A percentile compares a stretch with the other conserved stretches of the same genome.
These are phyloP conservation scores for Hydrolagus colliei DNA, from an alignment of 2,797 vertebrate genomes.

Conservation along the genomic window DNA sequence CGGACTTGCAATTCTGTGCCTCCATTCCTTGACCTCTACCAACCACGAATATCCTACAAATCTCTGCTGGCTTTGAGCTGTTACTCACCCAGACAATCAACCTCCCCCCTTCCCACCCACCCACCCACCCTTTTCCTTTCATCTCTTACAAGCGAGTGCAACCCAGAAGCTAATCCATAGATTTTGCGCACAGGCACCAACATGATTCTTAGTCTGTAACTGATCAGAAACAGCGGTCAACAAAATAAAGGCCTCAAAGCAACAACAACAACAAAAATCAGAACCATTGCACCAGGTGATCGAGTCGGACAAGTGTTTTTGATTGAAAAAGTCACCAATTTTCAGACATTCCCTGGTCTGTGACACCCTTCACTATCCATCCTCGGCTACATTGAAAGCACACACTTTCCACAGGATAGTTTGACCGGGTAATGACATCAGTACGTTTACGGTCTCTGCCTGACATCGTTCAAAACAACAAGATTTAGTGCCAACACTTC, in stretches of 20 bases:
- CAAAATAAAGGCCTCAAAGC: conserved; percentile 3
- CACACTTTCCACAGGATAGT: not conserved
- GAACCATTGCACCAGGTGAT: not conserved
- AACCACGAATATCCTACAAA: not conserved
- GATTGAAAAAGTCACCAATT: conserved; percentile 12
- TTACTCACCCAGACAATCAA: not conserved
- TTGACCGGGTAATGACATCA: not conserved
- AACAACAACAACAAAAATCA: conserved; percentile 2
- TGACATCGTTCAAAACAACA: conserved; percentile 21
- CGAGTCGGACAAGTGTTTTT: not conserved
- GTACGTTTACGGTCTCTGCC: too few species aligned
- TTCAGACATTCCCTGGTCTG: not conserved
- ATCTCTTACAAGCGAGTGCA: too few species aligned
- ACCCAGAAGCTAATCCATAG: not conserved
- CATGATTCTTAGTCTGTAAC: not conserved
- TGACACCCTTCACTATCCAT: not conserved
- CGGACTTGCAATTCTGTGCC: too few species aligned
- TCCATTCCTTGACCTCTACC: too few species aligned
- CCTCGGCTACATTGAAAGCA: conserved; percentile 16
- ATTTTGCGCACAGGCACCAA: conserved; percentile 12
- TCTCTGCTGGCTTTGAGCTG: not conserved
- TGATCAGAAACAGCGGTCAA: not conserved
- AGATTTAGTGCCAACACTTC: conserved; percentile 15
- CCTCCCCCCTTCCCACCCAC: not conserved
- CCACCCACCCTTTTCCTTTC: not conserved